phyloP scores from a whole-genome alignment of 2,888 invertebrate genomes.

The Eristalis intricaria region DNA sequence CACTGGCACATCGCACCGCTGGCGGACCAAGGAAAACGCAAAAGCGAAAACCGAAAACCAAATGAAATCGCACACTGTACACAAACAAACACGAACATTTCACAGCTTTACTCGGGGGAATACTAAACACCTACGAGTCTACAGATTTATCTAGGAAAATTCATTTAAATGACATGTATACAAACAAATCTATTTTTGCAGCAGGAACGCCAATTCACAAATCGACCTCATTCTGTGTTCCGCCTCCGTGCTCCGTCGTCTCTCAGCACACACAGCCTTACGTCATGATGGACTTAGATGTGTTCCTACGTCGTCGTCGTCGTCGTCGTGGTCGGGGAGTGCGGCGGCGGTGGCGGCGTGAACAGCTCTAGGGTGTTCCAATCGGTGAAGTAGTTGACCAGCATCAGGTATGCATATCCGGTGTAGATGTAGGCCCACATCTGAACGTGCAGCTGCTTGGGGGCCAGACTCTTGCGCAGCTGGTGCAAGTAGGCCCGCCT shows the following conservation, averaged over 20 bases:
- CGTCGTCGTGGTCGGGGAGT: not conserved
- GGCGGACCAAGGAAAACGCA: not conserved
- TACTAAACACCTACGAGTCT: not conserved
- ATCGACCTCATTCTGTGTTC: conserved; percentile 40
- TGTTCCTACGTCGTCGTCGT: not conserved
- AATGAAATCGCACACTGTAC: conserved; percentile 20
- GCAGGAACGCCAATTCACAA: conserved; percentile 39
- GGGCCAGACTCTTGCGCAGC: conserved; percentile 68
- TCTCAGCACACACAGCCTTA: conserved; percentile 9
- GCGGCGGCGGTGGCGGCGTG: not conserved
- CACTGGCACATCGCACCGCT: not conserved
- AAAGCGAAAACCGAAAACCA: not conserved
- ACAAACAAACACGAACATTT: not conserved
- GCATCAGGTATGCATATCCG: conserved; percentile 77
- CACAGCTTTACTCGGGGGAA: conserved; percentile 18
- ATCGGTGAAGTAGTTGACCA: conserved; percentile 78
- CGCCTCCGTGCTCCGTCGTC: not conserved
- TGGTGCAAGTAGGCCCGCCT: conserved; percentile 76
- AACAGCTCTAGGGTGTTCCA: conserved; percentile 78
- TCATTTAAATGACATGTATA: conserved; percentile 18
- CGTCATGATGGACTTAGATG: conserved; percentile 9
- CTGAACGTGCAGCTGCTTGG: conserved; percentile 79
- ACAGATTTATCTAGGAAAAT: conserved; percentile 20
- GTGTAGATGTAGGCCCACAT: conserved; percentile 80
- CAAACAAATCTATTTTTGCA: conserved; percentile 43